These are phyloP conservation scores for Gracilinanus agilis DNA, from an alignment of 2,113 vertebrate species.

Conservation along the genomic window DNA sequence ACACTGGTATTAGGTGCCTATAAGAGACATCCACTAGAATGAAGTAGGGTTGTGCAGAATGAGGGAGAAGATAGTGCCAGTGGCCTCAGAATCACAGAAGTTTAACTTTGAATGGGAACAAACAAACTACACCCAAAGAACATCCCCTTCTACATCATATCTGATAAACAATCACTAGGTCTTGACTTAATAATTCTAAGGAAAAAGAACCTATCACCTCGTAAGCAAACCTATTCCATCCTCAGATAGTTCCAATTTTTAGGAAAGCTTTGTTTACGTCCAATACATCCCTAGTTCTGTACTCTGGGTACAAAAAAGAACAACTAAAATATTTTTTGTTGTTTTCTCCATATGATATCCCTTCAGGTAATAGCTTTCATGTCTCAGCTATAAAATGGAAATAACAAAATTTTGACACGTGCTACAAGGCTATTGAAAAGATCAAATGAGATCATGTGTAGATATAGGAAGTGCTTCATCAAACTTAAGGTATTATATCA, in stretches of 20 bases:
- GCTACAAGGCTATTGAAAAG: too few species aligned
- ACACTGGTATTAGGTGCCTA: background rate
- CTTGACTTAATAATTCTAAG: background rate
- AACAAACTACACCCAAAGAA: background rate
- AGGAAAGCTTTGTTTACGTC: background rate
- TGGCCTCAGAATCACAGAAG: background rate
- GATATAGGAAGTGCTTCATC: background rate
- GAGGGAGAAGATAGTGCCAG: background rate
- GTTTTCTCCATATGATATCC: background rate
- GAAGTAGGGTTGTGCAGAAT: background rate
- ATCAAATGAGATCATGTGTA: background rate
- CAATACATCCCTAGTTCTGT: background rate
- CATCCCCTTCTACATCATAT: background rate
- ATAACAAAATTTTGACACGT: background rate
- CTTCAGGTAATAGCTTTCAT: background rate
- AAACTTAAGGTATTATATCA: background rate
- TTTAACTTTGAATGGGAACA: background rate
- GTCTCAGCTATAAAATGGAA: background rate
- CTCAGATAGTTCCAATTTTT: background rate
- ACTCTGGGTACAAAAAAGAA: background rate
- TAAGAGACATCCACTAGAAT: background rate
- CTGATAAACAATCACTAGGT: background rate
- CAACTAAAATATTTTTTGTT: background rate
- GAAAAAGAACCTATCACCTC: background rate
- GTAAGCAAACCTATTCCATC: background rate